A percentile compares a stretch with the other conserved stretches of the same genome.
These are phyloP conservation scores for Formica exsecta DNA, from an alignment of 1,140 invertebrate genomes.

Conservation along the genomic window DNA sequence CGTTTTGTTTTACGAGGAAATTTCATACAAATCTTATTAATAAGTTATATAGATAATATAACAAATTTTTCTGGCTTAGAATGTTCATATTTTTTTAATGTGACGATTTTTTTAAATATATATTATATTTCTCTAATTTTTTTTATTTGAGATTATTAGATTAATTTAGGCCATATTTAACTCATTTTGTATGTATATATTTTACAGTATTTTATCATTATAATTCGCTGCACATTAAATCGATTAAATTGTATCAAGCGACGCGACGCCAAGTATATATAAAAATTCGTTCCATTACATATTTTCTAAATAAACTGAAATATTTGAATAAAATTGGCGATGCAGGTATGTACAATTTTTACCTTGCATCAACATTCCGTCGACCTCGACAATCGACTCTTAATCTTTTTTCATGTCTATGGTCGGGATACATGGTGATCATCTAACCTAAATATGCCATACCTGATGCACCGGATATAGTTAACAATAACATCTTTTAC, in stretches of 20 bases:
- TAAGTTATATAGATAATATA: too few relatives aligned
- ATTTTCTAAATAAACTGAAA: neutral
- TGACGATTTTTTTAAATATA: neutral
- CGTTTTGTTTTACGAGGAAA: too few relatives aligned
- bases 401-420: neutral
- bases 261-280: too few relatives aligned
- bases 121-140: neutral
- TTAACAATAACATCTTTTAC: conserved; percentile 9
- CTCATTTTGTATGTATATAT: neutral
- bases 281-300: too few relatives aligned
- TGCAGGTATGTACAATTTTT: neutral
- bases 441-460: conserved; percentile 43
- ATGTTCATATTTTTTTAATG: too few relatives aligned
- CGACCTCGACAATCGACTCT: neutral
- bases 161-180: neutral
- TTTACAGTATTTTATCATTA: neutral
- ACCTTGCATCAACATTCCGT: neutral
- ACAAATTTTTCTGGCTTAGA: too few relatives aligned
- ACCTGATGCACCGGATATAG: neutral
- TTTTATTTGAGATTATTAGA: neutral
- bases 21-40: too few relatives aligned
- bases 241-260: neutral
- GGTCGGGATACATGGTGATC: neutral
- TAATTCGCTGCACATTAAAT: neutral
- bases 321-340: neutral